Percentiles rank a stretch among this genome's conserved stretches.
phyloP scores from a whole-genome alignment of 2,113 vertebrate genomes.

The Ameiurus melas region DNA sequence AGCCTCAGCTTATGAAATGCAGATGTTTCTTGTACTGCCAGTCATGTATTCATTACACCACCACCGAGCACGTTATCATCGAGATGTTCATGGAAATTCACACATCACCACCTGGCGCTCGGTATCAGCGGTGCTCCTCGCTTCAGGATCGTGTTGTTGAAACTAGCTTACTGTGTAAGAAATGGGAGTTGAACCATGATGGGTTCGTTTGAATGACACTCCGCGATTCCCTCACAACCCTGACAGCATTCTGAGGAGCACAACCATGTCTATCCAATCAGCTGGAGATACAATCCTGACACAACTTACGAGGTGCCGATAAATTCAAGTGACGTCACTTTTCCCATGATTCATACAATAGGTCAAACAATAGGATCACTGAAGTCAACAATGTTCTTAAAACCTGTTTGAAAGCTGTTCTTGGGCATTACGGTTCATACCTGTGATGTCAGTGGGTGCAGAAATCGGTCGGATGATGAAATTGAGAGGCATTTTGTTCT shows the following conservation, averaged over 20 bases:
- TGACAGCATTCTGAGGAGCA: neutral
- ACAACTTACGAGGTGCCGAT: neutral
- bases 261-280: neutral
- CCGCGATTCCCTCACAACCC: neutral
- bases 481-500: neutral
- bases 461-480: neutral
- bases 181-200: neutral
- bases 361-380: neutral
- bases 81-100: neutral
- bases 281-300: neutral
- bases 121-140: neutral
- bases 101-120: neutral
- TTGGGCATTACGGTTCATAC: neutral
- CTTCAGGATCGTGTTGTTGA: neutral
- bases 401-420: neutral
- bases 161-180: neutral
- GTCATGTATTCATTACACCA: neutral
- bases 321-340: neutral
- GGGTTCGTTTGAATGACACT: no score
- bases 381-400: neutral
- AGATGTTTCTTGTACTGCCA: neutral
- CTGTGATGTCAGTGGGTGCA: neutral
- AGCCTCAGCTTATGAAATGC: neutral
- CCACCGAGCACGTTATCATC: neutral
- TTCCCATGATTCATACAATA: neutral